phyloP scores from a whole-genome alignment of 1,140 invertebrate species.

The Aradophagus sp. region DNA sequence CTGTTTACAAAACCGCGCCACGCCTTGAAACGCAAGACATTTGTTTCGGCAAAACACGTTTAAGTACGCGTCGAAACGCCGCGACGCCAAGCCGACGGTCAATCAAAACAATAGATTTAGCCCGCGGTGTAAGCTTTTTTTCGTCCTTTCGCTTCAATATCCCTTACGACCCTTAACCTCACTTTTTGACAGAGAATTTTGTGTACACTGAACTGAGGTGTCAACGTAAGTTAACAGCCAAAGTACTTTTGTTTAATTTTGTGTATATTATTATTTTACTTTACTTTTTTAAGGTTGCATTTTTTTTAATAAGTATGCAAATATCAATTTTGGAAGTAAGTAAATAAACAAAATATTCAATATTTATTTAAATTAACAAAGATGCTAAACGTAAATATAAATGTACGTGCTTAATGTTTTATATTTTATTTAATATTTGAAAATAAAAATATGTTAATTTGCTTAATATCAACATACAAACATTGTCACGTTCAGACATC shows the following conservation, averaged over 20 bases:
- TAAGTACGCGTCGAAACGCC: conserved; percentile 1
- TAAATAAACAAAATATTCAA: too few relatives aligned
- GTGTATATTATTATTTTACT: too few relatives aligned
- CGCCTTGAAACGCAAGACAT: conserved; percentile 35
- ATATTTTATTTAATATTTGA: too few relatives aligned
- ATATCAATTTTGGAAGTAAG: too few relatives aligned
- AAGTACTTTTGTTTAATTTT: too few relatives aligned
- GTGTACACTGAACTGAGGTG: background rate
- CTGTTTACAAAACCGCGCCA: conserved; percentile 52
- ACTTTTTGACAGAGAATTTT: conserved; percentile 17
- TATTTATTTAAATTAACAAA: too few relatives aligned
- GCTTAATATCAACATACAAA: background rate
- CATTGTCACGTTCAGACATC: too few relatives aligned
- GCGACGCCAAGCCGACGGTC: background rate
- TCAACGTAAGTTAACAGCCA: too few relatives aligned
- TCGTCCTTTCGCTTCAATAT: background rate
- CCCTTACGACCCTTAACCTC: conserved; percentile 12
- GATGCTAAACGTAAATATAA: too few relatives aligned
- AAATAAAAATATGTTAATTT: conserved; percentile 3
- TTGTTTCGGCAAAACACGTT: conserved; percentile 7
- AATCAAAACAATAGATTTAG: background rate
- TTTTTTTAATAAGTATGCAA: too few relatives aligned
- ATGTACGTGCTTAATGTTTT: too few relatives aligned
- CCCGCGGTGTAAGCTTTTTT: background rate
- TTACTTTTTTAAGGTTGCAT: too few relatives aligned